Base-by-base conservation (phyloP, 1,140 invertebrate species). In the Cherax destructor region DNA sequence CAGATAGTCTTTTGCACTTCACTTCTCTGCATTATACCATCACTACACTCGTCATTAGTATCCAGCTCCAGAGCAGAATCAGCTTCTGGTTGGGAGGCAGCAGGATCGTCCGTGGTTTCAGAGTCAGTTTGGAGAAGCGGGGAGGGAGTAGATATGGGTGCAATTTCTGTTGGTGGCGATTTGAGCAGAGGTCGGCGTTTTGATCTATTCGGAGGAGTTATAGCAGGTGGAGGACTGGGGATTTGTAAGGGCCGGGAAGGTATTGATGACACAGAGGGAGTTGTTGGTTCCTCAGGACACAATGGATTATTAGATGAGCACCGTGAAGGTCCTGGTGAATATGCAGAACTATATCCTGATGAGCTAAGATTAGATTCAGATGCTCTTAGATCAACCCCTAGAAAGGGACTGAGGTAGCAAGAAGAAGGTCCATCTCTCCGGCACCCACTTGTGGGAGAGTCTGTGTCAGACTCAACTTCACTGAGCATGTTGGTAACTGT, bases 331-430 rank as follows among this genome's bases (percentile, higher is more conserved):
- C 96, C 97, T 0, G 97, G 97, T 94, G 96, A 97, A 3, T 97
- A 97, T 96, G 97, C 97, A 6, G 97, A 97, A 91, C 96, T 97
- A 93, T 97, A 97, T n/a, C 97, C 97, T 1, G 97, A 97, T 13
- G 97, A 97, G 90, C 96, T 97, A 41, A 97, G 94, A 94, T 97
- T 97, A 0, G 97, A 97, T 94, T 97, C 97, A 1, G 97, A 97
- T 21, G 96, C 96, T 93, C 97, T 96, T 95, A 92, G 96, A 94
- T 13, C 96, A 95, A 49, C 96, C 96, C 95, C 96, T 1, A 96
- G 96, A 93, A 97, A 97, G 10, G 97, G 97, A 94, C 96, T 97
- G 59, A 97, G 94, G 93, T 97, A 97, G 86, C 95, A 96, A 96
- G 97, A 96, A 52, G 96, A 96, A 10, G 95, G 95, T 86, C 88